Conservation (phyloP, 1,140 invertebrate genomes). For the Neodiprion fabricii region DNA sequence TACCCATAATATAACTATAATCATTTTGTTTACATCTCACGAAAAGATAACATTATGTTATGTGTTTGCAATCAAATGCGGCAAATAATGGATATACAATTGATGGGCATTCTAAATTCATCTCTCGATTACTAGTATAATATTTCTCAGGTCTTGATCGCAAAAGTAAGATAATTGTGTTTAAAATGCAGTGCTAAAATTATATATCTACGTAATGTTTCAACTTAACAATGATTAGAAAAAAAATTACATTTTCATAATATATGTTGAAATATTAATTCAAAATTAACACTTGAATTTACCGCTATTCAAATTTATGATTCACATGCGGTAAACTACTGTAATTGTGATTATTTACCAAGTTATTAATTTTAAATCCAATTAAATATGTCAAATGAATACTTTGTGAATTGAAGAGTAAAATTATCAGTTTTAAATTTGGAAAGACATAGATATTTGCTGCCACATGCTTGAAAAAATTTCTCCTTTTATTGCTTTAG, state of each 20-base stretch:
- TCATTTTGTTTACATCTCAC: background rate
- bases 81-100: background rate
- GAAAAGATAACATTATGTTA: background rate
- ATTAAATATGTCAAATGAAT: background rate
- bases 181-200: too few relatives aligned
- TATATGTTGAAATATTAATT: background rate
- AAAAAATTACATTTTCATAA: background rate
- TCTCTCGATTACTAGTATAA: too few relatives aligned
- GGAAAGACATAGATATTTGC: background rate
- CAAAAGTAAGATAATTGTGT: too few relatives aligned
- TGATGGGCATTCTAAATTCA: background rate
- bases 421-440: background rate
- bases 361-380: background rate
- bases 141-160: too few relatives aligned
- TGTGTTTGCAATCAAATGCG: background rate
- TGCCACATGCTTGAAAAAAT: background rate
- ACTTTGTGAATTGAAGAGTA: background rate
- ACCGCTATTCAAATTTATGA: background rate
- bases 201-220: too few relatives aligned
- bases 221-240: background rate
- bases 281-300: background rate
- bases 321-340: background rate
- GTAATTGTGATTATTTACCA: conserved; percentile 1
- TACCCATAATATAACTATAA: background rate
- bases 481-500: background rate